These are phyloP conservation scores for Lordiphosa andalusiaca DNA, from an alignment of 2,888 invertebrate genomes.

Conservation along the genomic window DNA sequence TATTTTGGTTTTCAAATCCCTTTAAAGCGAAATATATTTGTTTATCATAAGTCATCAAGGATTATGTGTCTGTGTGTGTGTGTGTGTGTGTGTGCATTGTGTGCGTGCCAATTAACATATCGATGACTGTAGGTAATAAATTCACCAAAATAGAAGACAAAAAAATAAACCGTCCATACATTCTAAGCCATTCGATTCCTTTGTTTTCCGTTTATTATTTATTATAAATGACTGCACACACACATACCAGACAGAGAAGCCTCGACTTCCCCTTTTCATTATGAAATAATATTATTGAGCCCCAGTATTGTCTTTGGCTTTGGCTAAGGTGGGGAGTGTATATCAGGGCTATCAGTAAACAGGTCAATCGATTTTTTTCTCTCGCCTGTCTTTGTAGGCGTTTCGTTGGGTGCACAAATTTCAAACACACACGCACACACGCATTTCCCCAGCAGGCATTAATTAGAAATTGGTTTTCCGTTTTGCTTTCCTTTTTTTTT, in stretches of 20 bases:
- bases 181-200: conserved; percentile 18
- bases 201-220: conserved; percentile 60
- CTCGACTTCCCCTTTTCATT: conserved; percentile 45
- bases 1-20: no score
- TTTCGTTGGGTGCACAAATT: conserved; percentile 48
- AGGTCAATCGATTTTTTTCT: conserved; percentile 62
- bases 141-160: neutral
- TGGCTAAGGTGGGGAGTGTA: conserved; percentile 5
- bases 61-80: conserved; percentile 1
- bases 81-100: neutral
- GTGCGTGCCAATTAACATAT: conserved; percentile 11
- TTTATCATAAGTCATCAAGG: no score
- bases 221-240: conserved; percentile 64
- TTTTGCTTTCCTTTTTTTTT: conserved; percentile 8
- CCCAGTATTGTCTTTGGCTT: conserved; percentile 35
- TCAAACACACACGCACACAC: conserved; percentile 32
- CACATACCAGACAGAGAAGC: conserved; percentile 18
- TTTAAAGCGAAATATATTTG: no score
- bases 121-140: conserved; percentile 11
- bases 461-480: conserved; percentile 59
- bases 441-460: conserved; percentile 42
- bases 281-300: conserved; percentile 69
- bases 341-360: conserved; percentile 39
- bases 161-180: no score
- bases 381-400: conserved; percentile 33